phyloP scores from a whole-genome alignment of 2,888 invertebrate genomes.

The Aleiodes testaceus region DNA sequence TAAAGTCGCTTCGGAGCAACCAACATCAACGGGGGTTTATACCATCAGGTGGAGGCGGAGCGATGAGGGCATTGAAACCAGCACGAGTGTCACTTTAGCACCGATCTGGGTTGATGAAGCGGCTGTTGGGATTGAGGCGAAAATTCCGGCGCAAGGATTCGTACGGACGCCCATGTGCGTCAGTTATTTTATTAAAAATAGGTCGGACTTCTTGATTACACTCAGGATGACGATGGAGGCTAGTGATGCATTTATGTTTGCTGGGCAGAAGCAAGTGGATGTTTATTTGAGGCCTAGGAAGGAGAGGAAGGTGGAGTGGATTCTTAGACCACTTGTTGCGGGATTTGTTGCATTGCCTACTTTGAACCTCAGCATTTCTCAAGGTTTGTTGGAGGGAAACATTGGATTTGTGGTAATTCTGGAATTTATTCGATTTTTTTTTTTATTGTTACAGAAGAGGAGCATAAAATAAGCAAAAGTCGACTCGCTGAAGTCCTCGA shows the following conservation, averaged over 20 bases:
- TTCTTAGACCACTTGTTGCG: constrained; percentile 82
- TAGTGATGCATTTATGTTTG: constrained; percentile 94
- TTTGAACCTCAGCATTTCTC: constrained; percentile 73
- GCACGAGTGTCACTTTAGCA: constrained; percentile 76
- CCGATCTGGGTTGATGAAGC: constrained; percentile 78
- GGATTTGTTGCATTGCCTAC: constrained; percentile 77
- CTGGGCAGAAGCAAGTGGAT: constrained; percentile 88
- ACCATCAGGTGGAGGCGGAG: constrained; percentile 75
- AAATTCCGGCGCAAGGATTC: constrained; percentile 83
- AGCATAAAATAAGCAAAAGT: constrained; percentile 71
- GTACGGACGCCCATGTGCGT: constrained; percentile 83
- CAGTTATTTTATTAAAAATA: constrained; percentile 82
- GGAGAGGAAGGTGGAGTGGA: constrained; percentile 80
- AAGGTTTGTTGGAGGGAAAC: constrained; percentile 56
- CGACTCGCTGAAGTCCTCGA: constrained; percentile 76
- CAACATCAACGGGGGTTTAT: constrained; percentile 75
- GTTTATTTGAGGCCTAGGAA: constrained; percentile 76
- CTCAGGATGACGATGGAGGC: constrained; percentile 85
- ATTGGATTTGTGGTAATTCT: constrained; percentile 76
- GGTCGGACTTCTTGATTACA: constrained; percentile 81
- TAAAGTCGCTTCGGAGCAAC: constrained; percentile 71
- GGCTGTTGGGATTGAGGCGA: constrained; percentile 77
- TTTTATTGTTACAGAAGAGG: constrained; percentile 63
- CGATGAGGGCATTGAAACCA: constrained; percentile 66
- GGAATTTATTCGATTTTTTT: constrained; percentile 70